These are phyloP conservation scores for Lasioglossum lativentre DNA, from an alignment of 2,888 invertebrate genomes.

Conservation along the genomic window DNA sequence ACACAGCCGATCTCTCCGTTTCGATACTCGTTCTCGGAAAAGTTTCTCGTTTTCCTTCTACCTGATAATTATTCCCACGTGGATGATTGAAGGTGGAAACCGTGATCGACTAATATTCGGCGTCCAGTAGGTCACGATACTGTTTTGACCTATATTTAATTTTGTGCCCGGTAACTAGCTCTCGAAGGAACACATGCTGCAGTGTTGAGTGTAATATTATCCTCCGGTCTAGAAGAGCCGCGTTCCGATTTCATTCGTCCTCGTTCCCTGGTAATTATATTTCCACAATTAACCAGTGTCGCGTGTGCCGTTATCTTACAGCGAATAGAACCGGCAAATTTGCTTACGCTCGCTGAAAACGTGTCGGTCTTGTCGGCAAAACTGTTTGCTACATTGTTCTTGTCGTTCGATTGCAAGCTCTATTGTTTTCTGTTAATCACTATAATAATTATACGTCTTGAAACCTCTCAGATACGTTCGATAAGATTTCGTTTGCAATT, in stretches of 20 bases:
- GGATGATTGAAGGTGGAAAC: too few species aligned
- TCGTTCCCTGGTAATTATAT: background rate
- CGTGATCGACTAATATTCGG: background rate
- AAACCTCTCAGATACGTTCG: too few species aligned
- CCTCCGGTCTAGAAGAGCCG: background rate
- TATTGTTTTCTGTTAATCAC: background rate
- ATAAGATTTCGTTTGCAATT: background rate
- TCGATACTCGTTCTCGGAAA: background rate
- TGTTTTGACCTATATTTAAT: conserved; percentile 27
- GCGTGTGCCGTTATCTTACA: background rate
- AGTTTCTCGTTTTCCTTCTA: background rate
- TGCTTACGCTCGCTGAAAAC: background rate
- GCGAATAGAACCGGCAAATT: background rate
- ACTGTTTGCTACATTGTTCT: background rate
- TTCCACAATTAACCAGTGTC: background rate
- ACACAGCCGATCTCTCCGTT: background rate
- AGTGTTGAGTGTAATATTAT: conserved; percentile 5
- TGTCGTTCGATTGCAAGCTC: background rate
- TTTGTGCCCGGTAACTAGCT: background rate
- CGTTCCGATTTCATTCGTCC: background rate
- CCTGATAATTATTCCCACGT: background rate
- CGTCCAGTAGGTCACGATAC: background rate
- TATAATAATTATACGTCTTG: too few species aligned
- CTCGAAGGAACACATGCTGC: background rate
- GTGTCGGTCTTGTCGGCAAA: background rate